Conservation (phyloP, 2,797 vertebrate species). For the Neoniphon sammara region DNA sequence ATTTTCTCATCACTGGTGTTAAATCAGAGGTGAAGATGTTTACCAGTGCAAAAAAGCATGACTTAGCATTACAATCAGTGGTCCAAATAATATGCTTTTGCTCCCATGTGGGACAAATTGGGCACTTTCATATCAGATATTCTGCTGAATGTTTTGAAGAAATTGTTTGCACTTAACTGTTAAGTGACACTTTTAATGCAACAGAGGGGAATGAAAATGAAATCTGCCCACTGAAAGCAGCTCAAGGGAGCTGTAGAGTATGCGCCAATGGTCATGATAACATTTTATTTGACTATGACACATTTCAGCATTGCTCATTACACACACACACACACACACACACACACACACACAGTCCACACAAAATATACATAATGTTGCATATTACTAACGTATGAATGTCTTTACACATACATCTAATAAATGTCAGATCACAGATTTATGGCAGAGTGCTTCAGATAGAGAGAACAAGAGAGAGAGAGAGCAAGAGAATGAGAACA, state of each 20-base stretch:
- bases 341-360: constrained; percentile 5
- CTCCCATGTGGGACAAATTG: constrained; percentile 57
- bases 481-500: not conserved
- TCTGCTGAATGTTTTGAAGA: constrained; percentile 47
- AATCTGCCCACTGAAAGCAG: constrained; percentile 43
- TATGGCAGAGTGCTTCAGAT: not conserved
- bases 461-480: not conserved
- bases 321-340: constrained; percentile 11
- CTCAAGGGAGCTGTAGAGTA: constrained; percentile 45
- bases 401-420: too few relatives aligned
- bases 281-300: constrained; percentile 26
- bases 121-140: constrained; percentile 48
- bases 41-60: constrained; percentile 39
- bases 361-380: not conserved
- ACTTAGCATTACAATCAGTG: constrained; percentile 54
- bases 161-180: constrained; percentile 63
- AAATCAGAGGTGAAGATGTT: constrained; percentile 47
- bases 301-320: constrained; percentile 31
- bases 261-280: constrained; percentile 46
- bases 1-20: constrained; percentile 29
- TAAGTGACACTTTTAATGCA: constrained; percentile 61
- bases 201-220: constrained; percentile 51
- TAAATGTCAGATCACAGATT: too few relatives aligned
- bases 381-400: too few relatives aligned
- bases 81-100: constrained; percentile 60